phyloP scores from a whole-genome alignment of 2,113 vertebrate species.

The Numenius arquata region DNA sequence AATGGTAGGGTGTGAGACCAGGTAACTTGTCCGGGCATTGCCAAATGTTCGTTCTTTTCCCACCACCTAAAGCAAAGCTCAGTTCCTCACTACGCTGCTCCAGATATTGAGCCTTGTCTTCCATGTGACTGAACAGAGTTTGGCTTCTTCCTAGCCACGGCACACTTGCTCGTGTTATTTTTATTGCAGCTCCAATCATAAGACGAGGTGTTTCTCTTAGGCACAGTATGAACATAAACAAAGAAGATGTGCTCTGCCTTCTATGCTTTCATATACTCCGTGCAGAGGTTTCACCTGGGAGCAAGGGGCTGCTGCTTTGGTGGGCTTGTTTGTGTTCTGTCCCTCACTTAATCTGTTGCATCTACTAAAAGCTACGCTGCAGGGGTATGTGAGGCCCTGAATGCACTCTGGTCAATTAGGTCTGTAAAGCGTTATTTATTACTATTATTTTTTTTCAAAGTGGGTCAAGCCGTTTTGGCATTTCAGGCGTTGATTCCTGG shows the following conservation, averaged over 20 bases:
- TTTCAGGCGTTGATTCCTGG: constrained; percentile 67
- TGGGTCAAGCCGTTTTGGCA: constrained; percentile 79
- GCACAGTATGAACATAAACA: background rate
- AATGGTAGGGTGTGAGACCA: background rate
- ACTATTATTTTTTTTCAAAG: constrained; percentile 65
- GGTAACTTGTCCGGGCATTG: rapidly evolving
- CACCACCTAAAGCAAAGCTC: background rate
- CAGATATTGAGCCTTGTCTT: background rate
- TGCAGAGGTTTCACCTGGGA: background rate
- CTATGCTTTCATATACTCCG: rapidly evolving
- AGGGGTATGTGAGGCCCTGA: background rate
- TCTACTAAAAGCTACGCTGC: background rate
- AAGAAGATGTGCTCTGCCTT: background rate
- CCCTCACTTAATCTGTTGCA: background rate
- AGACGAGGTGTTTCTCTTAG: background rate
- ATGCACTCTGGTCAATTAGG: background rate
- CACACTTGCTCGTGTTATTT: background rate
- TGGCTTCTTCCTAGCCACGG: background rate
- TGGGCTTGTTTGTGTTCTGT: constrained; percentile 25
- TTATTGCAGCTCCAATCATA: background rate
- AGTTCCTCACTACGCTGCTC: rapidly evolving
- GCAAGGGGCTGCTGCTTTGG: constrained; percentile 5
- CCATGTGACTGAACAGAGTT: background rate
- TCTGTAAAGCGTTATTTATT: constrained; percentile 45
- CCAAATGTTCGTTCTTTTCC: background rate